Evolutionary conservation across 2,888 invertebrate species (phyloP).

Genomic region (Tribolium freemani): DNA sequence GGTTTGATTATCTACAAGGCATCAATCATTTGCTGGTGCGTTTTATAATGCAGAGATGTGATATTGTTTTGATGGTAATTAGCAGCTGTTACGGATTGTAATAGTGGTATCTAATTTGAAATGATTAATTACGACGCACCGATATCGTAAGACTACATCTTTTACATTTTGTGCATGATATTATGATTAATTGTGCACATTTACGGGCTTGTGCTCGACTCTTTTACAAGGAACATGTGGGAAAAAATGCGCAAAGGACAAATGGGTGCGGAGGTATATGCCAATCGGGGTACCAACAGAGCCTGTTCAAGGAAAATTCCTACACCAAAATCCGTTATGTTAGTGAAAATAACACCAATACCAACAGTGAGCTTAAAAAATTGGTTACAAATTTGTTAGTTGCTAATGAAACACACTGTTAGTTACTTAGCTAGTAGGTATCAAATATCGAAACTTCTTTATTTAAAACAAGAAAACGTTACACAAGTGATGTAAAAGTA

Average conservation of each 20-base stretch:
- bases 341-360: too few species aligned
- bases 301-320: too few species aligned
- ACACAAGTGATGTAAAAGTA: too few species aligned
- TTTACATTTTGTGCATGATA: conserved; percentile 35
- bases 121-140: conserved; percentile 60
- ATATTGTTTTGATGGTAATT: conserved; percentile 62
- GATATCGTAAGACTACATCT: conserved; percentile 49
- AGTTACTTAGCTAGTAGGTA: too few species aligned
- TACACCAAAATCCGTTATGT: too few species aligned
- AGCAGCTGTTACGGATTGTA: conserved; percentile 59
- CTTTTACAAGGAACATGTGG: background rate
- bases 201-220: background rate
- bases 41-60: conserved; percentile 54
- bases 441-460: too few species aligned
- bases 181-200: conserved; percentile 42
- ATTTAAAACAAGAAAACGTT: too few species aligned
- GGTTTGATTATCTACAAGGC: conserved; percentile 18
- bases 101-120: conserved; percentile 62
- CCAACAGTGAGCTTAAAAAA: too few species aligned
- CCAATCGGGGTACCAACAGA: too few species aligned
- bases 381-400: too few species aligned
- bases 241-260: background rate
- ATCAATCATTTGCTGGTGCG: conserved; percentile 40
- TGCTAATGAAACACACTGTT: too few species aligned
- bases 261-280: background rate